These are phyloP conservation scores for Drosophila affinis DNA, from an alignment of 2,888 invertebrate species.

Conservation along the genomic window DNA sequence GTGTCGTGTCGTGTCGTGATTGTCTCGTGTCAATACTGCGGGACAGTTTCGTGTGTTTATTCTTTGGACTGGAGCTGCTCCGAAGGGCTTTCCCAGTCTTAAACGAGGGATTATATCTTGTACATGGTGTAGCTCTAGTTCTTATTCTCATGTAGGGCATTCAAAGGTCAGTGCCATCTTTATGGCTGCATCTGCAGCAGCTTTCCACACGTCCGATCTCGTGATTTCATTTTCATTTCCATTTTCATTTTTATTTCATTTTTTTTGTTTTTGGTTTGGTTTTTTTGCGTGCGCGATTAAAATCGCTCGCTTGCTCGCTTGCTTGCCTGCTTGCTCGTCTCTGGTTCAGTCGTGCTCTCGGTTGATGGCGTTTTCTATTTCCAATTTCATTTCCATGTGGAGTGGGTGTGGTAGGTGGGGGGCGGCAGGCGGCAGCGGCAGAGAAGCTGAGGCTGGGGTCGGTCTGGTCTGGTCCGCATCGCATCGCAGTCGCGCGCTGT, in stretches of 20 bases:
- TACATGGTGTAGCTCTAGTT: background rate
- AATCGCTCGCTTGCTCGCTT: conserved; percentile 37
- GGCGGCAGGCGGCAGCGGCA: too few relatives aligned
- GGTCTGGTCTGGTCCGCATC: conserved; percentile 6
- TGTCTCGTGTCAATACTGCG: background rate
- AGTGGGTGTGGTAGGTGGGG: conserved; percentile 24
- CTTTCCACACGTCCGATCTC: background rate
- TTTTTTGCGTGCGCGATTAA: conserved; percentile 72
- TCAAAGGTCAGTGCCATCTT: background rate
- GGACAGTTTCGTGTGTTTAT: too few relatives aligned
- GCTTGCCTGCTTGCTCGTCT: background rate
- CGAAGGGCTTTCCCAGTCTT: too few relatives aligned
- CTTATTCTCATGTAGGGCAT: background rate
- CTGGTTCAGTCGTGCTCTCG: conserved; percentile 10
- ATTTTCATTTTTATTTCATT: conserved; percentile 35
- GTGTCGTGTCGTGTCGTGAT: background rate
- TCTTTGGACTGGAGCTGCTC: background rate
- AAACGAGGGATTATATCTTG: too few relatives aligned
- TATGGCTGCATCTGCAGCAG: background rate
- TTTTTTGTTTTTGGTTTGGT: conserved; percentile 57
- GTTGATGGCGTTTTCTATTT: conserved; percentile 58
- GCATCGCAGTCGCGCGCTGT: conserved; percentile 16
- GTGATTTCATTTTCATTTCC: conserved; percentile 5
- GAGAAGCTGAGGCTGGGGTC: conserved; percentile 5
- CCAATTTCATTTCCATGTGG: conserved; percentile 70